Evolutionary conservation across 2,888 invertebrate genomes (phyloP).

Genomic region (Trichopoda pennipes): DNA sequence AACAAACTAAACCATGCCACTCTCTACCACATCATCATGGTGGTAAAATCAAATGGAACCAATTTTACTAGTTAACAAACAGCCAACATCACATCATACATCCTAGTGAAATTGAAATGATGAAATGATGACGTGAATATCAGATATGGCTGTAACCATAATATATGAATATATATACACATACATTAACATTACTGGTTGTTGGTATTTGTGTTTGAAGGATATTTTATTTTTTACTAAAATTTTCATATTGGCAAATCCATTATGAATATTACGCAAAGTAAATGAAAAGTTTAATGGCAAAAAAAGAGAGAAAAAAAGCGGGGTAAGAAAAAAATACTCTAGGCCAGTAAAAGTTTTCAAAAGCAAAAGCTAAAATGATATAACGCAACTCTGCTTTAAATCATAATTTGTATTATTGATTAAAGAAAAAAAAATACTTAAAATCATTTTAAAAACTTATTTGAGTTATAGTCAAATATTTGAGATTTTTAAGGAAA

Average conservation of each 20-base stretch:
- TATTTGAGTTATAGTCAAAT: too few relatives aligned
- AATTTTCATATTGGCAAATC: constrained; percentile 80
- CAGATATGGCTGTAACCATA: constrained; percentile 7
- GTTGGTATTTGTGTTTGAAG: constrained; percentile 36
- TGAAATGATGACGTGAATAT: constrained; percentile 24
- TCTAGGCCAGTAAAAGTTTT: constrained; percentile 38
- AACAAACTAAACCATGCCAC: constrained; percentile 42
- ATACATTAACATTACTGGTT: not conserved
- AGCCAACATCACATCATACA: constrained; percentile 32
- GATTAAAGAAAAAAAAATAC: too few relatives aligned
- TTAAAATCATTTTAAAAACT: too few relatives aligned
- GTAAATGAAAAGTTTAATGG: constrained; percentile 66
- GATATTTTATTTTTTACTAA: constrained; percentile 76
- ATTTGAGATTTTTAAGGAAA: too few relatives aligned
- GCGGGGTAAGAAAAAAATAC: not conserved
- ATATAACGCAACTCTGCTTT: not conserved
- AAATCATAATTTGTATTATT: not conserved
- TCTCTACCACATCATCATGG: constrained; percentile 24
- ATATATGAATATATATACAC: constrained; percentile 10
- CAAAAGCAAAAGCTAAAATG: not conserved
- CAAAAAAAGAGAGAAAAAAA: constrained; percentile 26
- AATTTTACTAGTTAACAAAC: constrained; percentile 38
- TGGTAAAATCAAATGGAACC: constrained; percentile 39
- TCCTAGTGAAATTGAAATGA: constrained; percentile 51
- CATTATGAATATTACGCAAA: constrained; percentile 79